Percentiles rank a stretch among this genome's conserved stretches.
Evolutionary conservation across 2,888 invertebrate genomes (phyloP).

Genomic region (Dioctria rufipes): DNA sequence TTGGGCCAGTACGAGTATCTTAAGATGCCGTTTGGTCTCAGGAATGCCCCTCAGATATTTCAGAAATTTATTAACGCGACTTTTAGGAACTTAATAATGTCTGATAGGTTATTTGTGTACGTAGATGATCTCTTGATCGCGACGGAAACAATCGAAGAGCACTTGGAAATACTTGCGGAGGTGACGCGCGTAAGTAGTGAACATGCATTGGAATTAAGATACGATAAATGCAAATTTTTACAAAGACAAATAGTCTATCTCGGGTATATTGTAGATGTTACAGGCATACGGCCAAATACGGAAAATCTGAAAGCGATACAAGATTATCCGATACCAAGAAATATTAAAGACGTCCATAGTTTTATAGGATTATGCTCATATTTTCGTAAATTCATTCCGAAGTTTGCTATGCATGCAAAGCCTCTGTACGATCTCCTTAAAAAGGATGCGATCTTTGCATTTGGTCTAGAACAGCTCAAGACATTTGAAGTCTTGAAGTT

Average conservation of each 20-base stretch:
- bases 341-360: too few relatives aligned
- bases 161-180: constrained; percentile 1
- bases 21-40: background rate
- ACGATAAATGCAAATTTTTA: constrained; percentile 20
- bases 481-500: constrained; percentile 47
- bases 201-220: constrained; percentile 2
- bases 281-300: constrained; percentile 6
- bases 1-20: constrained; percentile 24
- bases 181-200: background rate
- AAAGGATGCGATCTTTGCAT: constrained; percentile 48
- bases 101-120: background rate
- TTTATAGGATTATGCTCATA: too few relatives aligned
- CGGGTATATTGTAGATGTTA: constrained; percentile 8
- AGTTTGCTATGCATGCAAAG: constrained; percentile 58
- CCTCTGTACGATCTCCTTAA: constrained; percentile 63
- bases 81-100: background rate
- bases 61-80: background rate
- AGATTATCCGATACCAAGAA: too few relatives aligned
- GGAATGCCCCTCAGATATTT: constrained; percentile 18
- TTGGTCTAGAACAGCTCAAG: constrained; percentile 41
- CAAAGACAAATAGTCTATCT: constrained; percentile 16
- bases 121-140: constrained; percentile 47
- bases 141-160: constrained; percentile 2
- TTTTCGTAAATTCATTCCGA: too few relatives aligned
- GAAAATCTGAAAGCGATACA: constrained; percentile 5